Base-by-base conservation (phyloP, 2,888 invertebrate genomes). In the Yponomeuta cagnagella region DNA sequence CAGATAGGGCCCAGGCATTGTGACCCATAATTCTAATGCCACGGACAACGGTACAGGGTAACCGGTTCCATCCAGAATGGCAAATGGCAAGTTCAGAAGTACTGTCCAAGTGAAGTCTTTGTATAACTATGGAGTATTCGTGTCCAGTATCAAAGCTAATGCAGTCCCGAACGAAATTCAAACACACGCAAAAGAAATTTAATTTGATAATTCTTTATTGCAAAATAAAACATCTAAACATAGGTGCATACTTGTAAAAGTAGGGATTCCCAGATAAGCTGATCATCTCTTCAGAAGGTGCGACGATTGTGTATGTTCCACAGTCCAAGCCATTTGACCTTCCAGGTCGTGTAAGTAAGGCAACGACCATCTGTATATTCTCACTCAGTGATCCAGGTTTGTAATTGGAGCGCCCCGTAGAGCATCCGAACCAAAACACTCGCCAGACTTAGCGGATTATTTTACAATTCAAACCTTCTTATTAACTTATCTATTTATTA, bases 21-120 rank as follows among this genome's bases (percentile, higher is more conserved):
- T 82, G 83, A 84, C 84, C 85, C 79, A 84, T 84, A 83, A 84
- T 81, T 80, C 77, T 80, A 84, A 82, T 80, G 83, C 81, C 82
- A 80, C 76, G 75, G 80, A 77, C 84, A 83, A 84, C 83, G 83
- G 83, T 82, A 82, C 74, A 67, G 64, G 2, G 63, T 48, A 82
- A 87, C 87, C 85, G 86, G 87, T 87, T 83, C 75, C 74, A 72
- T 70, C 70, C 70, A 66, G 67, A 58, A 43, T 9, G 58, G 6
- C 23, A 15, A 37, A 15, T 15, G 67, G 64, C 30, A 72, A 15
- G 15, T 58, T 58, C 52, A 58, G 52, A 58, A 58, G 52, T 5
- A 58, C 52, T 58, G 15, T 15, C 52, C 15, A 58, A 15, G 52
- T 15, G 52, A 5, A 15, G 52, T 43, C 8, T 43, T 33, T 43